phyloP scores from a whole-genome alignment of 2,797 vertebrate genomes.

The Artibeus jamaicensis region DNA sequence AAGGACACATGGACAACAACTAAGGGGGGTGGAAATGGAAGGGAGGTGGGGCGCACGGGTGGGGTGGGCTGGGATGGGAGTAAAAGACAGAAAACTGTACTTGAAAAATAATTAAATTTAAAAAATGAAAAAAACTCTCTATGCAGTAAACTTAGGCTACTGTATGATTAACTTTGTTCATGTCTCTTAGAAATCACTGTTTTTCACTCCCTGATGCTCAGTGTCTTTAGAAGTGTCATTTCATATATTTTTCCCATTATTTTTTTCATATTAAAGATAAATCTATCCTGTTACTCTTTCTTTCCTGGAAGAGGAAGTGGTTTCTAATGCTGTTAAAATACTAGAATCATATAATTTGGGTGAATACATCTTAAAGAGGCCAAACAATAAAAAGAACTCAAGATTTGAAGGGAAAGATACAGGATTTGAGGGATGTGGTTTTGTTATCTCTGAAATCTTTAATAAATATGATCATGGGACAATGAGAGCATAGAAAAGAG shows the following conservation, averaged over 20 bases:
- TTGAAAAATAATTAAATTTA: no score
- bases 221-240: neutral
- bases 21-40: no score
- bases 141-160: neutral
- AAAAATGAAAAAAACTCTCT: no score
- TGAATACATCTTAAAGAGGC: neutral
- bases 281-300: neutral
- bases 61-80: no score
- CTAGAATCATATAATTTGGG: neutral
- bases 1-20: no score
- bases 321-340: neutral
- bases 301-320: neutral
- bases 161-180: neutral
- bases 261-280: neutral
- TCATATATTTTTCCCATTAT: neutral
- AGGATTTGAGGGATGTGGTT: neutral
- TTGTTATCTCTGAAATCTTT: neutral
- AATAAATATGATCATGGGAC: neutral
- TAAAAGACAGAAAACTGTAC: no score
- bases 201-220: neutral
- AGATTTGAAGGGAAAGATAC: neutral
- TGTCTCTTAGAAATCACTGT: neutral
- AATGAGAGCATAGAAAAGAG: neutral
- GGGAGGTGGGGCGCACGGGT: no score
- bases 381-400: neutral